phyloP scores from a whole-genome alignment of 2,797 vertebrate genomes.

The Myripristis jacobus region DNA sequence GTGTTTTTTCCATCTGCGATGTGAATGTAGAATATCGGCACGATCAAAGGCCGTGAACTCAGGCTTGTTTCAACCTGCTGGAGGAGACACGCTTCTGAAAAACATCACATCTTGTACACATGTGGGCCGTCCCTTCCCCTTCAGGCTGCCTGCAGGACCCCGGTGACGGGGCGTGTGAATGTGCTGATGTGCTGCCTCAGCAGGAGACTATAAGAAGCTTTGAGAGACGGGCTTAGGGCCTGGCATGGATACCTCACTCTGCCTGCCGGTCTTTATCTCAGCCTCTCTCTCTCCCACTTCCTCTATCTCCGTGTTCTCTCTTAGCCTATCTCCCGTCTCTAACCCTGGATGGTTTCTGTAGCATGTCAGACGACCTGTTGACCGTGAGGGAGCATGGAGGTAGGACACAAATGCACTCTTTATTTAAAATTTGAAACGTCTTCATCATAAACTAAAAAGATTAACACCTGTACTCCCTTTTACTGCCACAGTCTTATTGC shows the following conservation, averaged over 20 bases:
- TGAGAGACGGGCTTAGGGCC: slow-evolving; percentile 35
- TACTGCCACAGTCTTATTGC: background rate
- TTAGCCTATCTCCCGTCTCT: background rate
- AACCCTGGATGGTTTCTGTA: background rate
- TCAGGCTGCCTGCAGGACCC: slow-evolving; percentile 19
- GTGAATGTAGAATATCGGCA: too few relatives aligned
- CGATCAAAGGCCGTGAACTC: too few relatives aligned
- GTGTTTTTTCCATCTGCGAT: too few relatives aligned
- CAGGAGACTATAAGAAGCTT: slow-evolving; percentile 69
- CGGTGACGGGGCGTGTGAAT: slow-evolving; percentile 13
- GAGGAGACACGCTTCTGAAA: too few relatives aligned
- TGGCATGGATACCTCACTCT: slow-evolving; percentile 18
- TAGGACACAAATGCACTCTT: slow-evolving; percentile 28
- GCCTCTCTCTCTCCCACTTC: background rate
- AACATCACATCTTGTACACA: too few relatives aligned
- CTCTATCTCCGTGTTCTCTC: background rate
- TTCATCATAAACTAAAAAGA: too few relatives aligned
- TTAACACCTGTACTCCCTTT: too few relatives aligned
- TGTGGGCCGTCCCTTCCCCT: slow-evolving; percentile 8
- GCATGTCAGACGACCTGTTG: slow-evolving; percentile 8
- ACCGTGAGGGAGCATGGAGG: slow-evolving; percentile 29
- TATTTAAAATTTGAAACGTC: background rate
- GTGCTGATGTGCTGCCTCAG: slow-evolving; percentile 56
- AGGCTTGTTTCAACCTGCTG: too few relatives aligned
- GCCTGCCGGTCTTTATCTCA: slow-evolving; percentile 24